Evolutionary conservation across 2,888 invertebrate genomes (phyloP).

Genomic region (Euzetes globulus): DNA sequence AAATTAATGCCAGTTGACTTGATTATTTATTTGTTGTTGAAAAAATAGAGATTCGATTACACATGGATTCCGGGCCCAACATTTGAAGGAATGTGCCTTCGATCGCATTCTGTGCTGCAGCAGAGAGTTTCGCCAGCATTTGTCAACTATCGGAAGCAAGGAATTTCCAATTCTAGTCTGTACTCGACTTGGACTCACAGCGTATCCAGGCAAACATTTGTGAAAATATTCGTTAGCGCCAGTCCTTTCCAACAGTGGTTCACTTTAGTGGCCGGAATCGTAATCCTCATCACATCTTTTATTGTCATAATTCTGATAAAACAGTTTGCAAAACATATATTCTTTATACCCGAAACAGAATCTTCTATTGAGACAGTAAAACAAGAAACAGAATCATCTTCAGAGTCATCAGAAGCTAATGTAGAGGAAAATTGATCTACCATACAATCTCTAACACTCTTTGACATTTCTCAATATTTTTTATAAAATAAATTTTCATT

Average conservation of each 20-base stretch:
- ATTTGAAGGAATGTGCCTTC: conserved; percentile 38
- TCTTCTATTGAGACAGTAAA: background rate
- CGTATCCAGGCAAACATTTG: conserved; percentile 60
- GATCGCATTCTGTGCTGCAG: conserved; percentile 36
- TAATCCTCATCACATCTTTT: background rate
- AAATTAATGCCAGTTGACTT: background rate
- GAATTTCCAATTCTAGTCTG: conserved; percentile 52
- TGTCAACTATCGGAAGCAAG: conserved; percentile 53
- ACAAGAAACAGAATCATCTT: too few relatives aligned
- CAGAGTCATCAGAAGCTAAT: too few relatives aligned
- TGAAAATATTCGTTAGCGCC: conserved; percentile 64
- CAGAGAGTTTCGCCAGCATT: conserved; percentile 40
- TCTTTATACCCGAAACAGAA: background rate
- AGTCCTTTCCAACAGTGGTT: conserved; percentile 36
- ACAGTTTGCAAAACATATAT: background rate
- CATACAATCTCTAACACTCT: too few relatives aligned
- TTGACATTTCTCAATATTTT: too few relatives aligned
- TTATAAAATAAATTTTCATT: too few relatives aligned
- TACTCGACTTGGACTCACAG: conserved; percentile 82
- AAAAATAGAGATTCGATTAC: conserved; percentile 40
- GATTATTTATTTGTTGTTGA: background rate
- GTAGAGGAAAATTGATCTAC: too few relatives aligned
- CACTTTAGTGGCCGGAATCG: conserved; percentile 39
- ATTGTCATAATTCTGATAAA: background rate
- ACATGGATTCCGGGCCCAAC: conserved; percentile 41